Percentiles rank a stretch among this genome's conserved stretches.
Conservation (phyloP, 30 jellyfish, hydroid and myxozoan species). For the Pseudorhiza aurosa region DNA sequence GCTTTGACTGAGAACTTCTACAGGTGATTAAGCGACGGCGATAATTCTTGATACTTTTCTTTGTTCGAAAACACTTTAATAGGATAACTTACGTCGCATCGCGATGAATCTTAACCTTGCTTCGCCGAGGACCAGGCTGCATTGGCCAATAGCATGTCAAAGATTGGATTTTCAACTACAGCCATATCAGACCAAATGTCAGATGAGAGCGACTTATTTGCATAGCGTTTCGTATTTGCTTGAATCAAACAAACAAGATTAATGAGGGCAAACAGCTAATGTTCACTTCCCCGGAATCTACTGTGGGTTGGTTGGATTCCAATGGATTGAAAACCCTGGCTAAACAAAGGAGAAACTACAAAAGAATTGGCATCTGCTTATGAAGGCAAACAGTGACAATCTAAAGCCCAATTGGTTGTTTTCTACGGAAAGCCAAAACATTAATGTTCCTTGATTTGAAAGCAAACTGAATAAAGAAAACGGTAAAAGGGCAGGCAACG, state of each 20-base stretch:
- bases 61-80: too few species aligned
- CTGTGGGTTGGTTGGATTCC: not conserved
- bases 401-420: not conserved
- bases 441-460: too few species aligned
- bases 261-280: not conserved
- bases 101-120: not conserved
- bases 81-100: not conserved
- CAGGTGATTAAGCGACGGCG: too few species aligned
- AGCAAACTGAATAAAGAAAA: too few species aligned
- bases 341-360: not conserved
- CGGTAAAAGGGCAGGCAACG: too few species aligned
- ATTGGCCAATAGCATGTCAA: not conserved
- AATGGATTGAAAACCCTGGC: not conserved
- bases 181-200: not conserved
- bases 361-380: not conserved
- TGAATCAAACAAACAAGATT: not conserved
- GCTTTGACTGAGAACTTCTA: too few species aligned
- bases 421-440: too few species aligned
- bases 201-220: not conserved
- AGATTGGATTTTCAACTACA: not conserved
- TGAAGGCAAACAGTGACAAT: not conserved
- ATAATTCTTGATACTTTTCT: too few species aligned
- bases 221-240: slow-evolving; percentile 7
- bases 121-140: not conserved
- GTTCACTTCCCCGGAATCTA: not conserved